These are phyloP conservation scores for Coryphaenoides rupestris DNA, from an alignment of 2,113 vertebrate species.

Conservation along the genomic window DNA sequence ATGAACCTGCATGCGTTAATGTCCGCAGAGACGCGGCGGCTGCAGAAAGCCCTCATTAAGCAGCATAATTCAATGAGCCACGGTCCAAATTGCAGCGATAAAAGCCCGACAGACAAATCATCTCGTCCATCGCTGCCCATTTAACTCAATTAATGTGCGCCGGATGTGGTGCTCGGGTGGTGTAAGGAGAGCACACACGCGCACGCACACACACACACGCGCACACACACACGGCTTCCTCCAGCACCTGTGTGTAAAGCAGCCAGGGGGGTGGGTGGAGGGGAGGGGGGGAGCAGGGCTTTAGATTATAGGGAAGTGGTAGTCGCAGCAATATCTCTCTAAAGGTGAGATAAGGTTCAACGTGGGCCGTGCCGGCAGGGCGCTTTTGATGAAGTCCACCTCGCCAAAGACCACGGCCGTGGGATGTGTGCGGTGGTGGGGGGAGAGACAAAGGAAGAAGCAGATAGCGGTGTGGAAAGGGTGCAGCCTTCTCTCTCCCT, in stretches of 20 bases:
- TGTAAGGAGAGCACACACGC: constrained; percentile 23
- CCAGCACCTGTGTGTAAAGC: constrained; percentile 2
- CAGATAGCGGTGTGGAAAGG: constrained; percentile 32
- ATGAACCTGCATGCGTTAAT: constrained; percentile 64
- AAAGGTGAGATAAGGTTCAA: constrained; percentile 33
- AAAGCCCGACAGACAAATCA: constrained; percentile 67
- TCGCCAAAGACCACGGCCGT: constrained; percentile 10
- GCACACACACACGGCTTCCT: constrained; percentile 28
- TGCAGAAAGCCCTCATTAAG: constrained; percentile 62
- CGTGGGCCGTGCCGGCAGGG: not conserved
- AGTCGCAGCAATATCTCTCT: constrained; percentile 21
- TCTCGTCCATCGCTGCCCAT: constrained; percentile 66
- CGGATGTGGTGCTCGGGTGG: constrained; percentile 36
- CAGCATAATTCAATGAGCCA: constrained; percentile 63
- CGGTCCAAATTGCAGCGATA: constrained; percentile 64
- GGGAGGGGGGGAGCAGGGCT: not conserved
- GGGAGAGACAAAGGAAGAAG: constrained; percentile 22
- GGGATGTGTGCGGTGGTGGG: not conserved
- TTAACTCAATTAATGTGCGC: constrained; percentile 66
- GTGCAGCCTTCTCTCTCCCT: constrained; percentile 37
- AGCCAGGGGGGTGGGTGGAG: not conserved
- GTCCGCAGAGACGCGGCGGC: constrained; percentile 55
- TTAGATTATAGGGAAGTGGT: not conserved
- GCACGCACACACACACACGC: no score
- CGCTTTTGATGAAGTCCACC: no score